Conservation (phyloP, 1,140 invertebrate species). For the Panulirus ornatus region DNA sequence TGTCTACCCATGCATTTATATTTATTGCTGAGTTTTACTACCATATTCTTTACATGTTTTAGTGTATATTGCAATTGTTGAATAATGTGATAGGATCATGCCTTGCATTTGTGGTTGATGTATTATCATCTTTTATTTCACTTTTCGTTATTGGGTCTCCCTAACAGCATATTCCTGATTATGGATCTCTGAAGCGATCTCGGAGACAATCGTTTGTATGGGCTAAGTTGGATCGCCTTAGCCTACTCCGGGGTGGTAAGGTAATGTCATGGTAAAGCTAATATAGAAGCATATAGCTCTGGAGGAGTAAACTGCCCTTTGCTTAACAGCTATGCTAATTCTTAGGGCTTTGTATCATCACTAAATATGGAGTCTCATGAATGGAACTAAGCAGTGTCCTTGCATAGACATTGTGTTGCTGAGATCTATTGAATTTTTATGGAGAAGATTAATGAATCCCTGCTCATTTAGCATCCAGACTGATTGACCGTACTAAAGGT, state of each 20-base stretch:
- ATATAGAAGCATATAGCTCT: not conserved
- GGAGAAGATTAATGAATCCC: too few species aligned
- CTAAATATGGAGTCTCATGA: not conserved
- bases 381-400: not conserved
- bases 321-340: slow-evolving; percentile 34
- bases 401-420: not conserved
- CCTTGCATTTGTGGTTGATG: too few species aligned
- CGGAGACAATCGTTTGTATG: slow-evolving; percentile 57
- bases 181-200: slow-evolving; percentile 42
- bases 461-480: too few species aligned
- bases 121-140: not conserved
- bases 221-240: slow-evolving; percentile 58
- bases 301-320: not conserved
- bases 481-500: too few species aligned
- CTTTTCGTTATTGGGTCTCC: slow-evolving; percentile 40
- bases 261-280: slow-evolving; percentile 34
- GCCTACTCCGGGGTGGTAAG: slow-evolving; percentile 62
- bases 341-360: not conserved
- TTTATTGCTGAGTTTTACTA: too few species aligned
- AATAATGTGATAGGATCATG: not conserved
- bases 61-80: not conserved
- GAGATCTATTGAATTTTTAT: not conserved
- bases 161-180: slow-evolving; percentile 45
- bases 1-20: too few species aligned
- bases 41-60: too few species aligned